Conservation (phyloP, 2,113 vertebrate species). For the Datnioides undecimradiatus region DNA sequence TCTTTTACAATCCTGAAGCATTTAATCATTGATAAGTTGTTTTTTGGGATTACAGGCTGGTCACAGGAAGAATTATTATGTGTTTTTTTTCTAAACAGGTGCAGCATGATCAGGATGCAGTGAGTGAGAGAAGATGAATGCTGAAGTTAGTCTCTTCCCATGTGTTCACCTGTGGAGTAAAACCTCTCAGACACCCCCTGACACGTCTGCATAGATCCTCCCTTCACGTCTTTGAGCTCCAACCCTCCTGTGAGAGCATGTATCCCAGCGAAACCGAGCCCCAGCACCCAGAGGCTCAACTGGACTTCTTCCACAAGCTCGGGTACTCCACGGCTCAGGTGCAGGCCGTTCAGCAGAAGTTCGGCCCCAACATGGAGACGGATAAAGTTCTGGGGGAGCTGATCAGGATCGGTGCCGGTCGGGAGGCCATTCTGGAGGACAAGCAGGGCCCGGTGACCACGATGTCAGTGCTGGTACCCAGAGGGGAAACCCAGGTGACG, state of each 20-base stretch:
- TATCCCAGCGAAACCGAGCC: conserved; percentile 3
- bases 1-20: no score
- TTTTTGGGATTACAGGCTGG: background rate
- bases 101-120: conserved; percentile 26
- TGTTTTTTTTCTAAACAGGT: conserved; percentile 33
- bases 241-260: conserved; percentile 54
- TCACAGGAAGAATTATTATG: background rate
- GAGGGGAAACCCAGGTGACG: conserved; percentile 68
- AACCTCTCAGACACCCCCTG: background rate
- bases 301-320: conserved; percentile 94
- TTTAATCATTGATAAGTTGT: no score
- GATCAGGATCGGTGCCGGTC: conserved; percentile 80
- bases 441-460: conserved; percentile 62
- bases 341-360: conserved; percentile 85
- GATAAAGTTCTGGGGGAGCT: conserved; percentile 92
- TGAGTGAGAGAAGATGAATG: conserved; percentile 69
- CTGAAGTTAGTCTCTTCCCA: conserved; percentile 57
- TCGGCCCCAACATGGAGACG: conserved; percentile 87
- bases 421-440: conserved; percentile 55
- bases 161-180: conserved; percentile 63
- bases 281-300: conserved; percentile 78
- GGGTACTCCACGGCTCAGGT: conserved; percentile 91
- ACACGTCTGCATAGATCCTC: conserved; percentile 56
- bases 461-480: conserved; percentile 77
- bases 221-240: background rate